Conservation (phyloP, 2,797 vertebrate species). For the Mallotus villosus region DNA sequence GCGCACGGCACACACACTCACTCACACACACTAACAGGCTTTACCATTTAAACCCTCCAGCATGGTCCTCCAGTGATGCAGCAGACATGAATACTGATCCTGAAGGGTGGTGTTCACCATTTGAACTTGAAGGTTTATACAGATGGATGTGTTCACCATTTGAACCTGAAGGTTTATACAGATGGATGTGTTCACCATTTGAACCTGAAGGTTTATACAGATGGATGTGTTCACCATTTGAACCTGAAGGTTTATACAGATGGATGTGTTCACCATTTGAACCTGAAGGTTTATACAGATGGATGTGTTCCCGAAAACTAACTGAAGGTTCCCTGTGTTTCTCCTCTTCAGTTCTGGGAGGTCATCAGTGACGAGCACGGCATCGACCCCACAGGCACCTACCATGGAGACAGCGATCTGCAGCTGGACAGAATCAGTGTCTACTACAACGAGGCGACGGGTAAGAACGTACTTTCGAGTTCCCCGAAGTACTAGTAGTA, state of each 20-base stretch:
- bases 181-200: constrained; percentile 21
- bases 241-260: background rate
- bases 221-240: constrained; percentile 23
- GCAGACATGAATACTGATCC: constrained; percentile 53
- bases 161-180: background rate
- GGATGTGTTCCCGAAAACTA: constrained; percentile 24
- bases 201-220: background rate
- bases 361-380: constrained; percentile 85
- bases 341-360: constrained; percentile 81
- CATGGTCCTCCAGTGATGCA: constrained; percentile 36
- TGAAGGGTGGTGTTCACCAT: constrained; percentile 46
- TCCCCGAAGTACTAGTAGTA: background rate
- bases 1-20: constrained; percentile 2
- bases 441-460: constrained; percentile 83
- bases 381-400: constrained; percentile 82
- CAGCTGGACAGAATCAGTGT: constrained; percentile 85
- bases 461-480: constrained; percentile 42
- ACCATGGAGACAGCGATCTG: constrained; percentile 83
- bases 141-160: constrained; percentile 18
- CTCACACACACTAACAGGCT: background rate
- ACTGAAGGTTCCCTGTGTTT: constrained; percentile 53
- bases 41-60: background rate
- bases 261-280: constrained; percentile 42
- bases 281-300: background rate
- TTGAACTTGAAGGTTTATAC: background rate